Evolutionary conservation across 2,113 vertebrate genomes (phyloP).

Genomic region (Pseudolaguvia tuberculata): DNA sequence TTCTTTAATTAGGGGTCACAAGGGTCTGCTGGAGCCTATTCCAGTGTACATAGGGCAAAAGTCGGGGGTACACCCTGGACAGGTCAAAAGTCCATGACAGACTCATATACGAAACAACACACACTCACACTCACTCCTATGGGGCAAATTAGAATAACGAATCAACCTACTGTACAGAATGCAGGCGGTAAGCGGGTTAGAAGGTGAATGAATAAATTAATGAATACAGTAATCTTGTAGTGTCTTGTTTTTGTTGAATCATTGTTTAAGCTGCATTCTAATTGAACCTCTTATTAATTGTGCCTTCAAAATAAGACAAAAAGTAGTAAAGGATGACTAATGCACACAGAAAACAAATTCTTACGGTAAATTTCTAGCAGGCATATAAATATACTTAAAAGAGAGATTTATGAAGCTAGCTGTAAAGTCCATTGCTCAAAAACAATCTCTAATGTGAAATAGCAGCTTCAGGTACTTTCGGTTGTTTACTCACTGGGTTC

Average conservation of each 20-base stretch:
- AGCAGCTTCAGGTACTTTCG: conserved; percentile 13
- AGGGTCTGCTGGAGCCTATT: too few relatives aligned
- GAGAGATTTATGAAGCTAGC: background rate
- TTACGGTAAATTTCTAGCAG: background rate
- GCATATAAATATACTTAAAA: conserved; percentile 3
- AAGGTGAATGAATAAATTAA: too few relatives aligned
- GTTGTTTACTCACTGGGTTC: conserved; percentile 23
- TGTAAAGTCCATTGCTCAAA: background rate
- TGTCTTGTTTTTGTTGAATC: background rate
- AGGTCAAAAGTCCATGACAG: too few relatives aligned
- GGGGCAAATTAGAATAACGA: too few relatives aligned
- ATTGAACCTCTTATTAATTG: background rate
- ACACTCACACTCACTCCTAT: too few relatives aligned
- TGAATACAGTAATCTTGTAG: background rate
- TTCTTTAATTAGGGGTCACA: too few relatives aligned
- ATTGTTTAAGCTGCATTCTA: background rate
- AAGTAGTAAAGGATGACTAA: background rate
- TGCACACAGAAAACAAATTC: background rate
- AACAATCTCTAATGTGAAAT: background rate
- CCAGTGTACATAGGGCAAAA: too few relatives aligned
- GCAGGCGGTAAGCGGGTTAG: too few relatives aligned
- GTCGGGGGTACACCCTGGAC: too few relatives aligned
- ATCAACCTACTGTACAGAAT: too few relatives aligned
- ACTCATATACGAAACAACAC: too few relatives aligned
- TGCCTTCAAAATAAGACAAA: conserved; percentile 9